Conservation (phyloP, 2,797 vertebrate genomes). For the Centropyge bicolor region DNA sequence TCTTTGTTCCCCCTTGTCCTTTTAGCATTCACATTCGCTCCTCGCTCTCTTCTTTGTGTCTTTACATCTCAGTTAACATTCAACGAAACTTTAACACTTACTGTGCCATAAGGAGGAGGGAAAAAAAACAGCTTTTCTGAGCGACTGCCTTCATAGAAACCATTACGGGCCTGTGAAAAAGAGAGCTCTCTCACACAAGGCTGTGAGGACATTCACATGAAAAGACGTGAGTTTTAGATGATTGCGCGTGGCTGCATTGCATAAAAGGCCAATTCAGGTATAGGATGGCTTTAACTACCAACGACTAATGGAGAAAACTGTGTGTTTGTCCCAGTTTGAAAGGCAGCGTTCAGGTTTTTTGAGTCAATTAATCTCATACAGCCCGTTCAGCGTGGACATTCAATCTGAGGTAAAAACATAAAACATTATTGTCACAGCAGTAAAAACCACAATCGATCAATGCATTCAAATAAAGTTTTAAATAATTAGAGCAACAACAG, state of each 20-base stretch:
- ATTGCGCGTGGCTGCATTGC: neutral
- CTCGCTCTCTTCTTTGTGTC: constrained; percentile 26
- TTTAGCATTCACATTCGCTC: constrained; percentile 16
- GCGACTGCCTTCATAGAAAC: constrained; percentile 49
- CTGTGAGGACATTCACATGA: constrained; percentile 40
- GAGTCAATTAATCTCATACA: neutral
- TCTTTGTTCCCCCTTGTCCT: constrained; percentile 24
- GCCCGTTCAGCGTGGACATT: neutral
- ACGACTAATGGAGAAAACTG: neutral
- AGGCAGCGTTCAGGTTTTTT: neutral
- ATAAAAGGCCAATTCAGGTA: constrained; percentile 26
- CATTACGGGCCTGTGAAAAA: constrained; percentile 38
- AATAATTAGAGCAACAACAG: too few species aligned
- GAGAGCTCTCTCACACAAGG: constrained; percentile 52
- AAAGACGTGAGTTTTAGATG: constrained; percentile 35
- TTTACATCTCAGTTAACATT: constrained; percentile 46
- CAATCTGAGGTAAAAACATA: too few species aligned
- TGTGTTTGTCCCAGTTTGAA: neutral
- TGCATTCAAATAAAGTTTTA: too few species aligned
- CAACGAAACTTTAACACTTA: constrained; percentile 47
- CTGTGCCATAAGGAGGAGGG: neutral
- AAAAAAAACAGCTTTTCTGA: constrained; percentile 40
- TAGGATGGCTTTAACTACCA: neutral
- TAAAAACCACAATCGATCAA: neutral
- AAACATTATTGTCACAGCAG: neutral